These are phyloP conservation scores for Egretta garzetta DNA, from an alignment of 2,113 vertebrate species.

Conservation along the genomic window DNA sequence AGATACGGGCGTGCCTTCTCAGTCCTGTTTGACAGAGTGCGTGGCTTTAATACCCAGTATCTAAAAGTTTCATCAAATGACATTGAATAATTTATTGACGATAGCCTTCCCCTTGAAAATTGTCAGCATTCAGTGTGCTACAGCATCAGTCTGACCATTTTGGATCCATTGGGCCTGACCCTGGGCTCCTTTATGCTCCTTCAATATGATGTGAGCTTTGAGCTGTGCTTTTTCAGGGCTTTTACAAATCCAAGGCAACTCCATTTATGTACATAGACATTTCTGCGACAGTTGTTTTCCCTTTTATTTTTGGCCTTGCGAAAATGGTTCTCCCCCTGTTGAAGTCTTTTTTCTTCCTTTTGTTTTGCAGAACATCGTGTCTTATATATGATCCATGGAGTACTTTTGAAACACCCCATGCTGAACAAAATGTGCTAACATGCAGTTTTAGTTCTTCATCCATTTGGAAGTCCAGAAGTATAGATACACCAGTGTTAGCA, in stretches of 20 bases:
- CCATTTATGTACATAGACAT: neutral
- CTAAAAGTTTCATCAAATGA: neutral
- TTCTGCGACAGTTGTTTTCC: neutral
- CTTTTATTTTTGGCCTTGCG: neutral
- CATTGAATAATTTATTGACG: neutral
- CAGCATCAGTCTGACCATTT: neutral
- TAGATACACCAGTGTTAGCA: neutral
- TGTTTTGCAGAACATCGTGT: neutral
- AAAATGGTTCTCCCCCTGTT: neutral
- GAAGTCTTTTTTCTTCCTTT: neutral
- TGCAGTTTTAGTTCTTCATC: neutral
- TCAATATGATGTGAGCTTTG: neutral
- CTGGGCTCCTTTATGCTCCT: neutral
- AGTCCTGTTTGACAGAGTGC: neutral
- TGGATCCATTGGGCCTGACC: neutral
- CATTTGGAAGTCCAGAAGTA: neutral
- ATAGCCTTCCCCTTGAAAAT: neutral
- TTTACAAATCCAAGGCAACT: neutral
- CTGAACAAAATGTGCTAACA: neutral
- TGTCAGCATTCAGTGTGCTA: neutral
- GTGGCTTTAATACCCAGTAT: neutral
- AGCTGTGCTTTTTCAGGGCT: neutral
- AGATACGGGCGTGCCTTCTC: accelerated
- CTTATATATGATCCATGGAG: neutral
- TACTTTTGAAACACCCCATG: neutral